A percentile compares a stretch with the other conserved stretches of the same genome.
phyloP scores from a whole-genome alignment of 2,113 vertebrate genomes.

The Albula glossodonta region DNA sequence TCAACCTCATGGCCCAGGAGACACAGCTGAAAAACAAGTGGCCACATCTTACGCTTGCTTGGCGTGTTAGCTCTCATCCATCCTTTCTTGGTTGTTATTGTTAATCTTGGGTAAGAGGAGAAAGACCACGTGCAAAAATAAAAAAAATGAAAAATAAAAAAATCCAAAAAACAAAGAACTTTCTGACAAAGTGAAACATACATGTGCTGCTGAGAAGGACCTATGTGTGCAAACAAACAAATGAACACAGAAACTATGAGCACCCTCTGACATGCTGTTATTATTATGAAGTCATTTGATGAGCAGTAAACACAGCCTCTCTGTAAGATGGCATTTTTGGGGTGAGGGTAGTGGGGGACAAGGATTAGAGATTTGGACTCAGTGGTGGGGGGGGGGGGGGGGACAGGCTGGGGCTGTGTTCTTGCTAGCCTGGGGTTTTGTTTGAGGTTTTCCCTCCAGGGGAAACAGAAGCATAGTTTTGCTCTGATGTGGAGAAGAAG shows the following conservation, averaged over 20 bases:
- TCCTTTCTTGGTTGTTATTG: neutral
- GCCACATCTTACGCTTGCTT: slow-evolving; percentile 8
- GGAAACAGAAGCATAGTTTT: neutral
- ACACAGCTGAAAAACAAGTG: neutral
- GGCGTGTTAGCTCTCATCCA: neutral
- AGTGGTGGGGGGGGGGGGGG: too few species aligned
- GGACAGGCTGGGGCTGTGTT: neutral
- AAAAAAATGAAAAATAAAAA: neutral
- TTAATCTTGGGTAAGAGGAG: slow-evolving; percentile 13
- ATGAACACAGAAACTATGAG: slow-evolving; percentile 46
- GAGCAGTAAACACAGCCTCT: slow-evolving; percentile 54
- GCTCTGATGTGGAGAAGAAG: neutral
- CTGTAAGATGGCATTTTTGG: slow-evolving; percentile 37
- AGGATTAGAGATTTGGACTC: neutral
- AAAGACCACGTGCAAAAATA: neutral
- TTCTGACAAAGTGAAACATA: neutral
- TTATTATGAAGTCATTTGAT: slow-evolving; percentile 62
- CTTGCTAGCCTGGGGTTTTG: neutral
- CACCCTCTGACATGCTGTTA: slow-evolving; percentile 51
- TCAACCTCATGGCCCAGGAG: neutral
- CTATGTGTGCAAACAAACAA: slow-evolving; percentile 58
- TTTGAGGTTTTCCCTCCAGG: neutral
- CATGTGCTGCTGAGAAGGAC: neutral
- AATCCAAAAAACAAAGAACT: slow-evolving; percentile 10
- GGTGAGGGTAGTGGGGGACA: slow-evolving; percentile 46